Evolutionary conservation across 2,113 vertebrate species (phyloP).

Genomic region (Nibea albiflora): DNA sequence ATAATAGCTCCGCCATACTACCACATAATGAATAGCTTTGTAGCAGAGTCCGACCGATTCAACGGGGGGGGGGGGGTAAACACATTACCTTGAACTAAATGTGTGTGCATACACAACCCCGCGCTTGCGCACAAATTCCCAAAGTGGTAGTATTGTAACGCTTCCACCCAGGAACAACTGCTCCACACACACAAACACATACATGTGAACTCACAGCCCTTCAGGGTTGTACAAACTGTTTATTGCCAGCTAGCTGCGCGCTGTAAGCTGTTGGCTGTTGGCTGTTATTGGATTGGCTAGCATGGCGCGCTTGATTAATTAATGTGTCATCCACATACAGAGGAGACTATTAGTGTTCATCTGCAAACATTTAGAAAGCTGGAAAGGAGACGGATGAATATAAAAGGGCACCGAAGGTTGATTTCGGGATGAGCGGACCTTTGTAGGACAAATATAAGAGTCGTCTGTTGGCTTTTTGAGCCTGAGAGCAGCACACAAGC

Average conservation of each 20-base stretch:
- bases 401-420: conserved; percentile 34
- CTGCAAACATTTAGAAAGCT: conserved; percentile 77
- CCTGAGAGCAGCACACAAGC: not conserved
- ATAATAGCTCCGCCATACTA: conserved; percentile 51
- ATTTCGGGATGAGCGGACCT: conserved; percentile 19
- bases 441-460: not conserved
- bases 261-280: conserved; percentile 71
- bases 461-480: conserved; percentile 9
- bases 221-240: conserved; percentile 66
- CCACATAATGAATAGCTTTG: conserved; percentile 48
- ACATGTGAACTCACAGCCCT: conserved; percentile 45
- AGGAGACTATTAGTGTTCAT: conserved; percentile 77
- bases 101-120: conserved; percentile 2
- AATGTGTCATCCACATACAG: conserved; percentile 71
- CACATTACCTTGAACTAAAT: conserved; percentile 41
- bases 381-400: conserved; percentile 44
- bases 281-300: conserved; percentile 53
- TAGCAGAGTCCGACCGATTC: conserved; percentile 37
- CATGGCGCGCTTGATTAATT: conserved; percentile 77
- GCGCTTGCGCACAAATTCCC: conserved; percentile 9
- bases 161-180: conserved; percentile 32
- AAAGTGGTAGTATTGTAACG: conserved; percentile 10
- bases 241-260: conserved; percentile 57
- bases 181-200: conserved; percentile 40
- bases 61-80: conserved; percentile 34